Evolutionary conservation across 2,797 vertebrate species (phyloP).

Genomic region (Labroides dimidiatus): DNA sequence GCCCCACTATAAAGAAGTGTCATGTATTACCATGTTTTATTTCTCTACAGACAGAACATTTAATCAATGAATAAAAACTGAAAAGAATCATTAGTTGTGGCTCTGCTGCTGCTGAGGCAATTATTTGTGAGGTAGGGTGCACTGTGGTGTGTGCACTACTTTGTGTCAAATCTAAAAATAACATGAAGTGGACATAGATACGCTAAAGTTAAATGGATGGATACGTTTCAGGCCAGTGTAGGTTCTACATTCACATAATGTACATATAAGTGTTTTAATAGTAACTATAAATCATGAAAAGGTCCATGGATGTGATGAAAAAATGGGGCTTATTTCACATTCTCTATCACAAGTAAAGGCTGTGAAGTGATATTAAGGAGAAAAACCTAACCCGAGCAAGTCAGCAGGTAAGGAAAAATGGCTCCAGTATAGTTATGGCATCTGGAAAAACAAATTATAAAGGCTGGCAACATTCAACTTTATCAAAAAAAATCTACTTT

Average conservation of each 20-base stretch:
- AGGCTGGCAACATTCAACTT: conserved; percentile 11
- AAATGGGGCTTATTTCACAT: background rate
- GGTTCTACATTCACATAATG: background rate
- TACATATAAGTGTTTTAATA: background rate
- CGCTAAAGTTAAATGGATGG: conserved; percentile 18
- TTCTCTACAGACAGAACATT: too few relatives aligned
- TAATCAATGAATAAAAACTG: background rate
- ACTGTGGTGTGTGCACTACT: conserved; percentile 22
- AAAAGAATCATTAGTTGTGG: background rate
- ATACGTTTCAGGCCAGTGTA: conserved; percentile 9
- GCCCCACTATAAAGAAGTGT: background rate
- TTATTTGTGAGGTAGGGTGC: conserved; percentile 61
- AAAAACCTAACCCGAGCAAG: conserved; percentile 12
- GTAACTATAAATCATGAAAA: background rate
- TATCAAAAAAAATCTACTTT: conserved; percentile 24
- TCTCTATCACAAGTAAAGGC: background rate
- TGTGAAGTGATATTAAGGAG: background rate
- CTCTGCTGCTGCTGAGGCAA: conserved; percentile 17
- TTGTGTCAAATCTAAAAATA: conserved; percentile 1
- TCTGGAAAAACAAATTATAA: conserved; percentile 35
- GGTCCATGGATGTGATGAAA: background rate
- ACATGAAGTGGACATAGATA: background rate
- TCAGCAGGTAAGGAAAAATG: conserved; percentile 19
- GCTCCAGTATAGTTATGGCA: conserved; percentile 8
- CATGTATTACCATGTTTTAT: too few relatives aligned